A percentile compares a stretch with the other conserved stretches of the same genome.
Evolutionary conservation across 2,113 vertebrate species (phyloP).

Genomic region (Ovibos moschatus): DNA sequence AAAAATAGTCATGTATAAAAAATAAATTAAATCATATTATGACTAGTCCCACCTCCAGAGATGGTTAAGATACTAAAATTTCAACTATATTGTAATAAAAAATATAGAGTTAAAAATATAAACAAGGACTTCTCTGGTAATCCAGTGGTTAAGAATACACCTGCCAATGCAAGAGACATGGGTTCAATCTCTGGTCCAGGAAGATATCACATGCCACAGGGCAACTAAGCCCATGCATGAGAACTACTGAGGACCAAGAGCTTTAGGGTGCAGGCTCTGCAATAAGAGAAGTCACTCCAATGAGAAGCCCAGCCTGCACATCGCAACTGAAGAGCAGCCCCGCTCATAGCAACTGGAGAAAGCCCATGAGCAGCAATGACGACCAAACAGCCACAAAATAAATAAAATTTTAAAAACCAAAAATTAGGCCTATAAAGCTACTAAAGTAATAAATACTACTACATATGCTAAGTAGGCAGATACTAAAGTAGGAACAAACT

Average conservation of each 20-base stretch:
- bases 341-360: neutral
- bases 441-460: neutral
- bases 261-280: neutral
- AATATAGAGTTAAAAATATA: neutral
- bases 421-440: neutral
- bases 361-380: neutral
- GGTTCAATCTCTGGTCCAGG: neutral
- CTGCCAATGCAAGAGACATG: neutral
- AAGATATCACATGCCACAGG: neutral
- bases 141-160: neutral
- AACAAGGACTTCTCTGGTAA: neutral
- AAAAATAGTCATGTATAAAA: neutral
- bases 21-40: neutral
- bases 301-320: neutral
- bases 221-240: neutral
- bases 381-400: neutral
- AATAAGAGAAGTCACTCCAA: neutral
- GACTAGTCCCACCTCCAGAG: neutral
- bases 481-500: neutral
- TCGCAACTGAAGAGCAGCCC: neutral
- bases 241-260: neutral
- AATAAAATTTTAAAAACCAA: neutral
- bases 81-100: neutral
- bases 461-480: neutral
- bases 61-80: neutral